phyloP scores from a whole-genome alignment of 1,140 invertebrate species.

The Trialeurodes vaporariorum region DNA sequence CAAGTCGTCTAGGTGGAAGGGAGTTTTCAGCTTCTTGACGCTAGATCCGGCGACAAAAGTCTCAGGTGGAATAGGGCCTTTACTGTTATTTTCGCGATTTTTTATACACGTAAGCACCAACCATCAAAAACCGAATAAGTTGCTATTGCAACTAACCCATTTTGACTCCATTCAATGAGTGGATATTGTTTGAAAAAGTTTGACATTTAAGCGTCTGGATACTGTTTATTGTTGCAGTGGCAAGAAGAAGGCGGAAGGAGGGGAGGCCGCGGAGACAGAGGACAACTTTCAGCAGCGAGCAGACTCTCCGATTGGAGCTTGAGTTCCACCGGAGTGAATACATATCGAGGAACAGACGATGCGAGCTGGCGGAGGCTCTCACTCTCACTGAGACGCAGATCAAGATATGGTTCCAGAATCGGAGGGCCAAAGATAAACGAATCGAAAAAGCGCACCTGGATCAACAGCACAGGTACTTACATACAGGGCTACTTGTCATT shows the following conservation, averaged over 20 bases:
- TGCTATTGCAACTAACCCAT: too few relatives aligned
- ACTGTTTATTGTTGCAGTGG: slow-evolving; percentile 52
- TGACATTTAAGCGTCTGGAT: too few relatives aligned
- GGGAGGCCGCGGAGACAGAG: slow-evolving; percentile 75
- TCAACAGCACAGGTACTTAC: slow-evolving; percentile 91
- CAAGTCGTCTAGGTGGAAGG: too few relatives aligned
- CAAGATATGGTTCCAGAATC: slow-evolving; percentile 95
- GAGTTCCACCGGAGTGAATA: slow-evolving; percentile 86
- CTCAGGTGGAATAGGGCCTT: too few relatives aligned
- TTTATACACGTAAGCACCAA: too few relatives aligned
- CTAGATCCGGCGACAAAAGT: too few relatives aligned
- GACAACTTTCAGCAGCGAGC: slow-evolving; percentile 88
- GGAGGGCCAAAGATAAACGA: slow-evolving; percentile 87
- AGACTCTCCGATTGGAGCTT: slow-evolving; percentile 78
- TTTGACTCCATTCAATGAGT: too few relatives aligned
- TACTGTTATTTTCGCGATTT: too few relatives aligned
- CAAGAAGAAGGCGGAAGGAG: slow-evolving; percentile 66
- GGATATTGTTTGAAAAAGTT: too few relatives aligned
- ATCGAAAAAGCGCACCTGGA: slow-evolving; percentile 92
- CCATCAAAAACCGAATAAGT: too few relatives aligned
- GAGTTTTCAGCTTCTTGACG: too few relatives aligned
- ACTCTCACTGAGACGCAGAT: slow-evolving; percentile 85
- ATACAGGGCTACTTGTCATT: too few relatives aligned
- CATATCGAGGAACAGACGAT: slow-evolving; percentile 71
- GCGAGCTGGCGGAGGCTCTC: slow-evolving; percentile 72